These are phyloP conservation scores for Gymnogyps californianus DNA, from an alignment of 2,113 vertebrate species.

Conservation along the genomic window DNA sequence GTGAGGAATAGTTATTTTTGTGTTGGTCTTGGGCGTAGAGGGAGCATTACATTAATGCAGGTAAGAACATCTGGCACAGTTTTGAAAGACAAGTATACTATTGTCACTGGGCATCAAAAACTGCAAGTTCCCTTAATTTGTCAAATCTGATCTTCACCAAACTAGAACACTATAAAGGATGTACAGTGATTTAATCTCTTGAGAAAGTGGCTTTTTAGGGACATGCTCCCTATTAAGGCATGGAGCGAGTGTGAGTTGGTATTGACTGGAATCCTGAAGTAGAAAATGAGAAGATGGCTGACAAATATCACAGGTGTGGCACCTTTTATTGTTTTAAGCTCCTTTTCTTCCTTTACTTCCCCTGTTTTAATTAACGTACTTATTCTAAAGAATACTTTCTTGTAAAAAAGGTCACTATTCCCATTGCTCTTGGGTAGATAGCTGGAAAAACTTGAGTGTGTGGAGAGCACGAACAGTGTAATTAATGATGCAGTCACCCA, in stretches of 20 bases:
- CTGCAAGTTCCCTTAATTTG: neutral
- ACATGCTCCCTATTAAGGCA: neutral
- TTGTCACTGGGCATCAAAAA: neutral
- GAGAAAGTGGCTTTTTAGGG: neutral
- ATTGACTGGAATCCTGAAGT: neutral
- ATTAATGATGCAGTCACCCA: neutral
- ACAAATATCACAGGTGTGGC: neutral
- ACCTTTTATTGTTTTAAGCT: neutral
- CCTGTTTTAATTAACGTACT: neutral
- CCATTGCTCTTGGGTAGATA: neutral
- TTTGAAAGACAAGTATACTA: neutral
- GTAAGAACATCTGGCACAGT: neutral
- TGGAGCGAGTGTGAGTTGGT: neutral
- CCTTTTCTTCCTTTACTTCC: neutral
- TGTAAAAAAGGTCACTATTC: neutral
- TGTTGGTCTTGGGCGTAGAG: neutral
- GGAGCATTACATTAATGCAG: neutral
- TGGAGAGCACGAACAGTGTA: fast-evolving
- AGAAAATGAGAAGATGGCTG: neutral
- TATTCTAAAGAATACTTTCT: neutral
- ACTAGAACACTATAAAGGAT: neutral
- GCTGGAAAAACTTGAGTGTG: neutral
- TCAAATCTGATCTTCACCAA: neutral
- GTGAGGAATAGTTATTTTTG: neutral
- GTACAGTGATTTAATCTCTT: neutral